phyloP scores from a whole-genome alignment of 1,140 invertebrate species.

The Neodiprion virginianus region DNA sequence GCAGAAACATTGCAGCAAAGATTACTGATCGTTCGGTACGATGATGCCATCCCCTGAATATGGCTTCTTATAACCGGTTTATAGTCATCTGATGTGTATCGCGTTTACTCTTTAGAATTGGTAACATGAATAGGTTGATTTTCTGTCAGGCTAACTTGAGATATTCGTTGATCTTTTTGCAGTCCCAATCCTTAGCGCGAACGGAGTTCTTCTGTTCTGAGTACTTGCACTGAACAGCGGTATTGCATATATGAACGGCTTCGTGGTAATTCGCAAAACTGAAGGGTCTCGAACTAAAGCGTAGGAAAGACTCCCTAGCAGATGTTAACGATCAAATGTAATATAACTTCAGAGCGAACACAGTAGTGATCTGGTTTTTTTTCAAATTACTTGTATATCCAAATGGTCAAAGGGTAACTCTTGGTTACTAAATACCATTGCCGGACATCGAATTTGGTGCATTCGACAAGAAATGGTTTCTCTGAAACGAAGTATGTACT shows the following conservation, averaged over 20 bases:
- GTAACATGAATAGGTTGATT: constrained; percentile 37
- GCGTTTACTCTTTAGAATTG: constrained; percentile 72
- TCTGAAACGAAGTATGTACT: constrained; percentile 56
- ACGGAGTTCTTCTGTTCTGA: constrained; percentile 77
- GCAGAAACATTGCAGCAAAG: no score
- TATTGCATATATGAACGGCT: constrained; percentile 91
- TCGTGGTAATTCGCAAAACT: constrained; percentile 84
- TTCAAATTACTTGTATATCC: constrained; percentile 76
- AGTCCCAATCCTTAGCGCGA: constrained; percentile 86
- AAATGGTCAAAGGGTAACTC: constrained; percentile 78
- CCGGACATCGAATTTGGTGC: constrained; percentile 87
- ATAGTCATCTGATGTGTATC: constrained; percentile 82
- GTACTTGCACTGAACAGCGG: constrained; percentile 88
- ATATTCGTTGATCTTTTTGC: constrained; percentile 76
- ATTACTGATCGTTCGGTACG: no score
- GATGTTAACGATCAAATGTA: constrained; percentile 20
- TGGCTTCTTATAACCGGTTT: no score
- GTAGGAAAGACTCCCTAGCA: constrained; percentile 79
- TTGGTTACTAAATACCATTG: constrained; percentile 86
- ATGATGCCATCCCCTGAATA: no score
- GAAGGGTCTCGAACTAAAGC: constrained; percentile 90
- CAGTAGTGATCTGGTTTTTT: constrained; percentile 36
- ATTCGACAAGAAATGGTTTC: constrained; percentile 77
- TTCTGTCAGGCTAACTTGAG: constrained; percentile 58
- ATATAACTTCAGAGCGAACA: constrained; percentile 20